Conservation (phyloP, 2,888 invertebrate genomes). For the Eledone cirrhosa region DNA sequence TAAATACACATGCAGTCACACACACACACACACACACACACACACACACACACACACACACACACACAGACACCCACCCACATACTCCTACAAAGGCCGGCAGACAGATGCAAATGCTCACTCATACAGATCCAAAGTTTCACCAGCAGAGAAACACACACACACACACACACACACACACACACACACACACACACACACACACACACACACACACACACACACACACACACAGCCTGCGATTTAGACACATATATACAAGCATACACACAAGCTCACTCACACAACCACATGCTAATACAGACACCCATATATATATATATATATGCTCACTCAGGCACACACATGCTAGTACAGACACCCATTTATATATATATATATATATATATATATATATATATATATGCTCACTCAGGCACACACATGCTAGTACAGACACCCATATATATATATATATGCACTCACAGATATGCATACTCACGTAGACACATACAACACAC, state of each 20-base stretch:
- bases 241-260: neutral
- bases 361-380: neutral
- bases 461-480: neutral
- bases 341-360: neutral
- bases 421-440: neutral
- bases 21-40: no score
- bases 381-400: neutral
- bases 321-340: neutral
- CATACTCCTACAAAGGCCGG: neutral
- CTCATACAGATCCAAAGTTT: neutral
- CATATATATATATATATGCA: neutral
- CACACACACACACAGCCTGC: neutral
- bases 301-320: neutral
- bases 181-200: neutral
- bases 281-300: neutral
- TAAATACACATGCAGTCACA: neutral
- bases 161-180: neutral
- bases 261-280: no score
- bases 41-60: neutral
- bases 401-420: neutral
- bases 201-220: neutral
- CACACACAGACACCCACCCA: neutral
- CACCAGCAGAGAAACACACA: neutral
- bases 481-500: no score
- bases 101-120: neutral